These are phyloP conservation scores for Tortrix viridana DNA, from an alignment of 2,888 invertebrate genomes.

Conservation along the genomic window DNA sequence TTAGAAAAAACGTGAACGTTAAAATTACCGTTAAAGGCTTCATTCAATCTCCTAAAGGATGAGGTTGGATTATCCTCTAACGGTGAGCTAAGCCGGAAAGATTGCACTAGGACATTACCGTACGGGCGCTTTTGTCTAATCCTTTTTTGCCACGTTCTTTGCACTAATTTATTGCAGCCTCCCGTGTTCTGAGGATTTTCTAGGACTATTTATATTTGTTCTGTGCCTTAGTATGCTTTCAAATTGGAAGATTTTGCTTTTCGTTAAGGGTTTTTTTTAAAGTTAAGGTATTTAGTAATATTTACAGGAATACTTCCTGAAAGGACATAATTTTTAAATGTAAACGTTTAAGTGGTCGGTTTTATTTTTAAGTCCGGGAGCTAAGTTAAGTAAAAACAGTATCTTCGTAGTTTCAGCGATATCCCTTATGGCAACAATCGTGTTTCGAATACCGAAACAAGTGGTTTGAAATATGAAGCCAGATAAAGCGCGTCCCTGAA, in stretches of 20 bases:
- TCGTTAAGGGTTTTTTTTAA: background rate
- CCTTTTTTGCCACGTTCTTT: conserved; percentile 53
- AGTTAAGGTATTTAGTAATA: too few relatives aligned
- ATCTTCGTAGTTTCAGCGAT: conserved; percentile 28
- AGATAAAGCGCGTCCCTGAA: conserved; percentile 65
- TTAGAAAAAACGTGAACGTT: background rate
- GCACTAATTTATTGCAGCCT: conserved; percentile 55
- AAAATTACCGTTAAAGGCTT: conserved; percentile 23
- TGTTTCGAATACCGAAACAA: conserved; percentile 50
- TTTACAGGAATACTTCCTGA: too few relatives aligned
- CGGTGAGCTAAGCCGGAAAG: conserved; percentile 40
- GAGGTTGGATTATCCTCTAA: conserved; percentile 24
- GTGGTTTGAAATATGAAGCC: conserved; percentile 62
- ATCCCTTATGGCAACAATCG: conserved; percentile 41
- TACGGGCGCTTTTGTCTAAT: conserved; percentile 52
- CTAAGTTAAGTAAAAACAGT: too few relatives aligned
- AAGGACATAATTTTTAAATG: too few relatives aligned
- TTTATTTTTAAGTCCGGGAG: too few relatives aligned
- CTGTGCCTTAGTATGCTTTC: conserved; percentile 1
- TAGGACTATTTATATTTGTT: conserved; percentile 21
- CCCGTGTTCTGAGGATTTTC: conserved; percentile 40
- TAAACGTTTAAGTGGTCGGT: too few relatives aligned
- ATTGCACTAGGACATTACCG: conserved; percentile 46
- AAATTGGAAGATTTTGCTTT: background rate
- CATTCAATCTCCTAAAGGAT: conserved; percentile 26